Evolutionary conservation across 2,797 vertebrate species (phyloP), one percentile per base, ranked within the genome.

Genomic region (Eleutherodactylus coqui): DNA sequence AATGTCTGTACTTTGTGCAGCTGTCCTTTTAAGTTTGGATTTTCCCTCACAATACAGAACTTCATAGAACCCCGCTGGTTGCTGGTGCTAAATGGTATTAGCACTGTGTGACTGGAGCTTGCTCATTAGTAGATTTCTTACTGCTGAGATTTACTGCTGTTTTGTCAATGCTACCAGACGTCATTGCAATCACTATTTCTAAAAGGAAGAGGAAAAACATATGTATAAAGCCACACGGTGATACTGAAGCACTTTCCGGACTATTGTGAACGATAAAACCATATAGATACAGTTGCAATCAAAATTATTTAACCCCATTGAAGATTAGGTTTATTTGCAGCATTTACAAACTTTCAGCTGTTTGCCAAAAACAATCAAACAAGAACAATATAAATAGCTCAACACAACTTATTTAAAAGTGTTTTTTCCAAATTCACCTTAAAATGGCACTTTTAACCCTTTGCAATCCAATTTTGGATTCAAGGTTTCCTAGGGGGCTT

Each of bases 91-190:
- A 78, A 86, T 83, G 73, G 36, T 38, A 86, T 38, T 78, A 75
- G 73, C 70, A 5, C 70, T 45, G 41, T 77, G 49, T 29, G 69
- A 36, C n/a, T 67, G 79, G 49, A 75, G 47, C 36, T 19, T 67
- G 45, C 80, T 86, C 85, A 78, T 83, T 86, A 86, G 80, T 17
- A 78, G 69, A 83, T 60, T 77, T 49, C 47, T 47, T 29, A 77
- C 79, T 78, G 80, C 85, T 86, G 85, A 19, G 85, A 86, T 43
- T 34, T 55, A 86, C 85, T 78, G 85, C 85, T 86, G 85, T 43
- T 86, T 70, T 83, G 85, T 86, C 85, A 83, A 86, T 78, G 76
- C 41, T n/a, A 78, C 60, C 24, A 70, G 69, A 77, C 49, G 16
- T 64, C 79, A 75, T 14, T 2, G 24, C 75, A 69, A 36, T 82